These are phyloP conservation scores for Acridotheres tristis DNA, from an alignment of 2,797 vertebrate species.

Conservation along the genomic window DNA sequence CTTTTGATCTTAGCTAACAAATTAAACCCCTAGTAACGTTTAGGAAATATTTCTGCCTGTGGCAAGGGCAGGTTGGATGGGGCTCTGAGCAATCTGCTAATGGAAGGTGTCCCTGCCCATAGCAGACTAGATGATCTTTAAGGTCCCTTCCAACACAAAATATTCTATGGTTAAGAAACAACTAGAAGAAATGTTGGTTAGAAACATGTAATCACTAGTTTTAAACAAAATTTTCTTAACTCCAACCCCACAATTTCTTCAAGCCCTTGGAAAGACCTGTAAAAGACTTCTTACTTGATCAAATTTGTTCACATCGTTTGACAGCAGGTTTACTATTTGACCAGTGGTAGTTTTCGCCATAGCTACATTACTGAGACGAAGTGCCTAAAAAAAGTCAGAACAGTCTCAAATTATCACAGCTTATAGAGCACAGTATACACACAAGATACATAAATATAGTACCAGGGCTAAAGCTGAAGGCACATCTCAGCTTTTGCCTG, in stretches of 20 bases:
- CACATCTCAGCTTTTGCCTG: neutral
- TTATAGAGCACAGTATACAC: neutral
- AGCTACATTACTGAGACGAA: constrained; percentile 86
- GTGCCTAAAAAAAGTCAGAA: constrained; percentile 78
- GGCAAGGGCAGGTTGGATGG: neutral
- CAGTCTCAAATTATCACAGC: neutral
- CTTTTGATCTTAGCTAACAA: neutral
- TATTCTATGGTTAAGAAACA: neutral
- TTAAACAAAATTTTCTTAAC: neutral
- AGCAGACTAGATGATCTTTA: neutral
- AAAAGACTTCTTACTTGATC: constrained; percentile 82
- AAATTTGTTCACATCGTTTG: constrained; percentile 94
- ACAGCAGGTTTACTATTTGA: constrained; percentile 94
- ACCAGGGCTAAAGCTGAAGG: neutral
- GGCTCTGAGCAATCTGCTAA: neutral
- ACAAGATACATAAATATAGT: neutral
- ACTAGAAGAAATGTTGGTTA: neutral
- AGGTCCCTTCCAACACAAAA: neutral
- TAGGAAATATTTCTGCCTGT: neutral
- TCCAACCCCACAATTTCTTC: neutral
- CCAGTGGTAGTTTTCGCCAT: constrained; percentile 94
- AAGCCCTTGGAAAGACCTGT: neutral
- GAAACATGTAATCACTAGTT: neutral
- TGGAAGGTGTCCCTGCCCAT: neutral
- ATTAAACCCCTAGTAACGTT: neutral